Evolutionary conservation across 2,888 invertebrate species (phyloP), one percentile per base, ranked within the genome.

Genomic region (Hyposoter didymator): DNA sequence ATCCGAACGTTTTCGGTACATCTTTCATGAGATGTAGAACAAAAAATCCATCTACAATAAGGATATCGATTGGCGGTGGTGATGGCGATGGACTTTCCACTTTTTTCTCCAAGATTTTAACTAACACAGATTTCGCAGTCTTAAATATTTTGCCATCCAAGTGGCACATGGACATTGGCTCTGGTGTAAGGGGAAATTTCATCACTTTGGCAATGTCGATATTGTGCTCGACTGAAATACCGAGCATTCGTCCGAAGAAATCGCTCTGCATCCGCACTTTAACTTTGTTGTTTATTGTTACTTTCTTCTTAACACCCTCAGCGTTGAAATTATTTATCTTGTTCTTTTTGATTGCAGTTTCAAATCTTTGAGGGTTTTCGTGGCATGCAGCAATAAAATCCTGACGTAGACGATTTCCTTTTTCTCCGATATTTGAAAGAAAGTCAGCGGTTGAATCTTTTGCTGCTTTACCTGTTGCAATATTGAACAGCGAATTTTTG

Each of bases 31-130:
- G 28, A 45, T 88, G 69, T 14, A 86, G 49, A 32, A 84, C 49
- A 39, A 85, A 85, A 76, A 85, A 84, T n/a, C 84, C 86, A 82
- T 88, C 88, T 32, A 79, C 52, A 43, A 88, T 64, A 49, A 80
- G 17, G 19, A 88, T 62, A 59, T 87, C 85, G 22, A 59, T 73
- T 45, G 7, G 76, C n/a, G 59, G 52, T 39, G 73, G 80, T 80
- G 35, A 32, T 17, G 14, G 22, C 47, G 32, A 32, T 32, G 32
- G 32, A 32, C 49, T 76, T 17, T 59, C 12, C 19, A 17, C 47
- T 62, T 76, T 49, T 45, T 84, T 84, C 19, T 84, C 70, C 0
- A 84, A 14, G n/a, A 62, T 45, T 52, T 75, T 64, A 12, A 74
- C 17, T 64, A 80, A 64, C 17, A 45, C 55, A 12, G 82, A 84